Conservation (phyloP, 2,888 invertebrate species). For the Tetragonisca angustula region DNA sequence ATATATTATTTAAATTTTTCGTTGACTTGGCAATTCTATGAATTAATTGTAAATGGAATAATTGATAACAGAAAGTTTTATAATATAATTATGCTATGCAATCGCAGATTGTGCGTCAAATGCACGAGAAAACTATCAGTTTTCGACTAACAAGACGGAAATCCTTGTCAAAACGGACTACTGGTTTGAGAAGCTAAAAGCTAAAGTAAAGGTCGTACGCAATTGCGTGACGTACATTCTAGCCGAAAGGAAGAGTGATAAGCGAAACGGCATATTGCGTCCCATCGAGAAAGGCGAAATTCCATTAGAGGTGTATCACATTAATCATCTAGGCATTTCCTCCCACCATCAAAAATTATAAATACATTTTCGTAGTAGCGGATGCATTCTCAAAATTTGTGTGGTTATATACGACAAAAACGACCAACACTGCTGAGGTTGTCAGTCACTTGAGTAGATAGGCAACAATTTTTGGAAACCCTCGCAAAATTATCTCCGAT, state of each 20-base stretch:
- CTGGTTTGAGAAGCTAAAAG: too few relatives aligned
- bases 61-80: too few relatives aligned
- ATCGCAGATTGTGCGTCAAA: too few relatives aligned
- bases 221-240: background rate
- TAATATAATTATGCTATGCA: too few relatives aligned
- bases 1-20: too few relatives aligned
- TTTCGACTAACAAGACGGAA: too few relatives aligned
- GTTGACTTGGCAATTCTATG: too few relatives aligned
- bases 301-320: background rate
- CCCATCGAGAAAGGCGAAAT: background rate
- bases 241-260: fast-evolving
- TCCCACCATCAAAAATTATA: constrained; percentile 13
- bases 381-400: constrained; percentile 33
- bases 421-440: background rate
- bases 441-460: background rate
- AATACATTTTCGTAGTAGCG: constrained; percentile 1
- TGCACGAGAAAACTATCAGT: too few relatives aligned
- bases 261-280: fast-evolving
- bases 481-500: constrained; percentile 1
- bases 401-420: constrained; percentile 7
- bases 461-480: constrained; percentile 8
- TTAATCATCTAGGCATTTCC: constrained; percentile 26
- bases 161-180: too few relatives aligned
- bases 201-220: too few relatives aligned
- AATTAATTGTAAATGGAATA: too few relatives aligned